Conservation (phyloP, 2,888 invertebrate genomes). For the Cabera pusaria region DNA sequence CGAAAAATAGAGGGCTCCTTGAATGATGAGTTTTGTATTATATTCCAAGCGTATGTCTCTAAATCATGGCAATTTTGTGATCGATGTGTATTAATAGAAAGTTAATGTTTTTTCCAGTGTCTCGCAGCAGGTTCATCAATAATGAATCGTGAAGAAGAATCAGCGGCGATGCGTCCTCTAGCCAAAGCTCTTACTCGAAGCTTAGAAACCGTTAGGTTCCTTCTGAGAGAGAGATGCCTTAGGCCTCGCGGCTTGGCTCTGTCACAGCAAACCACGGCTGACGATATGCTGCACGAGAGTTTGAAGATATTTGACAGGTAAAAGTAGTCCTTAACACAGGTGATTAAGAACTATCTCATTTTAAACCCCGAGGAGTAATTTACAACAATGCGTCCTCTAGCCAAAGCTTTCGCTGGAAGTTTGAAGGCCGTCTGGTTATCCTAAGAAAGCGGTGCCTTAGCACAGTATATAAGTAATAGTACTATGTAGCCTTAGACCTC, state of each 20-base stretch:
- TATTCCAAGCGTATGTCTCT: too few relatives aligned
- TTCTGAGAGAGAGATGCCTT: conserved; percentile 94
- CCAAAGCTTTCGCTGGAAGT: conserved; percentile 97
- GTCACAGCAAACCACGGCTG: conserved; percentile 66
- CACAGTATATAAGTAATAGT: too few relatives aligned
- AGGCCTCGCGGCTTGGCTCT: conserved; percentile 84
- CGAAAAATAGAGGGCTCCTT: too few relatives aligned
- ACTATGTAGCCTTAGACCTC: too few relatives aligned
- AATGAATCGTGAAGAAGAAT: conserved; percentile 98
- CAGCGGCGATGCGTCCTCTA: conserved; percentile 97
- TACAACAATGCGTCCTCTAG: conserved; percentile 97
- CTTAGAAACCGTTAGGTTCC: conserved; percentile 94
- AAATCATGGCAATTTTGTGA: too few relatives aligned
- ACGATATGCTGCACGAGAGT: conserved; percentile 90
- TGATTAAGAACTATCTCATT: too few relatives aligned
- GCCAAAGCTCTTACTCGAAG: conserved; percentile 98
- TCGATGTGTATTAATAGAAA: too few relatives aligned
- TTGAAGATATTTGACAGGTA: conserved; percentile 84
- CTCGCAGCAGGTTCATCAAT: conserved; percentile 99
- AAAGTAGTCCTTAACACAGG: too few relatives aligned
- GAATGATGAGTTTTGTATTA: too few relatives aligned
- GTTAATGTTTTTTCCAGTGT: conserved; percentile 88
- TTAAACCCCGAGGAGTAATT: conserved; percentile 98
- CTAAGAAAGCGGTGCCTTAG: conserved; percentile 95
- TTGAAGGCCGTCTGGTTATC: conserved; percentile 95